Evolutionary conservation across 1,140 invertebrate species (phyloP).

Genomic region (Solenopsis fugax): DNA sequence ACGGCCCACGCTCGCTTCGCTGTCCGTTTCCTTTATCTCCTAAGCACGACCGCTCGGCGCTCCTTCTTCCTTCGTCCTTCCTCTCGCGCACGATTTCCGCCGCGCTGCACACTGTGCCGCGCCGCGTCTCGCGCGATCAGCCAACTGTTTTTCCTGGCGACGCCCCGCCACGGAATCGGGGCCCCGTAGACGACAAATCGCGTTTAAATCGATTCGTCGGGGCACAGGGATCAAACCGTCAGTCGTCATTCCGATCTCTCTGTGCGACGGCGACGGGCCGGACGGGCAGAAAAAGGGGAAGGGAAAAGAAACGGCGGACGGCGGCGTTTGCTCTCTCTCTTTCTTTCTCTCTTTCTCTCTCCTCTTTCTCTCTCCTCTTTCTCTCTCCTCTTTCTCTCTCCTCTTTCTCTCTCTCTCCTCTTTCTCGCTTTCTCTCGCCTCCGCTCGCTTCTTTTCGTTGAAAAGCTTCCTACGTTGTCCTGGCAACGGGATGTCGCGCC

Average conservation of each 20-base stretch:
- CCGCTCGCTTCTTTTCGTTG: constrained; percentile 49
- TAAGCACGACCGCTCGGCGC: no score
- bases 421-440: neutral
- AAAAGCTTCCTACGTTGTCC: constrained; percentile 66
- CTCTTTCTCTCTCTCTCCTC: constrained; percentile 38
- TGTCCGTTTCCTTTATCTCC: neutral
- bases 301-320: neutral
- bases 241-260: constrained; percentile 24
- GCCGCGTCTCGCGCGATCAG: neutral
- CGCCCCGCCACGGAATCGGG: neutral
- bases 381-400: constrained; percentile 47
- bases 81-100: neutral
- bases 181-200: neutral
- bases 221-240: constrained; percentile 13
- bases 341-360: neutral
- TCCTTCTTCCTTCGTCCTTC: neutral
- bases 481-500: constrained; percentile 55
- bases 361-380: neutral
- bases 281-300: neutral
- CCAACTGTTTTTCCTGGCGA: neutral
- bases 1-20: neutral
- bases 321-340: constrained; percentile 29
- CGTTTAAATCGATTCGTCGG: constrained; percentile 11
- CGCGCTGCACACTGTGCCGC: no score
- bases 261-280: neutral